Percentiles rank a stretch among this genome's conserved stretches.
Conservation (phyloP, 1,140 invertebrate genomes). For the Aricia agestis region DNA sequence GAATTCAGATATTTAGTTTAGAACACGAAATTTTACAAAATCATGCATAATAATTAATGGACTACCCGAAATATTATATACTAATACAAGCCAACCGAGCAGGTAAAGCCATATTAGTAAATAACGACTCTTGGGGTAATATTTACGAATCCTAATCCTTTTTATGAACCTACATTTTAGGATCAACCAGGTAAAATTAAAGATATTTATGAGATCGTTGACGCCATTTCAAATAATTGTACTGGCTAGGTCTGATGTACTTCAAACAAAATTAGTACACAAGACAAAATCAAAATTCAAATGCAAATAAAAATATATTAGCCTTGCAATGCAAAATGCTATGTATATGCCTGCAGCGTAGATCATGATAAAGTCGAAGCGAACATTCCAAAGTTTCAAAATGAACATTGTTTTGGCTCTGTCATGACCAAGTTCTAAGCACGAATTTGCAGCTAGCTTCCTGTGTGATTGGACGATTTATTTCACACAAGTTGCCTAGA, state of each 20-base stretch:
- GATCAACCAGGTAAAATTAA: neutral
- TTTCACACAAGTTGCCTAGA: neutral
- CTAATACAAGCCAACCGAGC: neutral
- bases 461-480: neutral
- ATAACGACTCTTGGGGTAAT: neutral
- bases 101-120: neutral
- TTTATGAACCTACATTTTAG: too few species aligned
- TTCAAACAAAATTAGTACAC: slow-evolving; percentile 7
- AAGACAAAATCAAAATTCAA: neutral
- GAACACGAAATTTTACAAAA: neutral
- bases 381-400: neutral
- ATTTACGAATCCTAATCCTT: neutral
- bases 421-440: neutral
- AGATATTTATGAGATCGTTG: neutral
- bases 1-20: too few species aligned
- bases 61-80: neutral
- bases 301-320: slow-evolving; percentile 8
- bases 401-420: neutral
- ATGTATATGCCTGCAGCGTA: neutral
- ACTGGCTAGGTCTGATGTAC: neutral
- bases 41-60: slow-evolving; percentile 3
- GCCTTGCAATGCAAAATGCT: slow-evolving; percentile 3
- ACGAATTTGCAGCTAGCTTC: neutral
- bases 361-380: neutral
- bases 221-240: slow-evolving; percentile 9